Conservation (phyloP, 2,113 vertebrate genomes). For the Myotis lucifugus region DNA sequence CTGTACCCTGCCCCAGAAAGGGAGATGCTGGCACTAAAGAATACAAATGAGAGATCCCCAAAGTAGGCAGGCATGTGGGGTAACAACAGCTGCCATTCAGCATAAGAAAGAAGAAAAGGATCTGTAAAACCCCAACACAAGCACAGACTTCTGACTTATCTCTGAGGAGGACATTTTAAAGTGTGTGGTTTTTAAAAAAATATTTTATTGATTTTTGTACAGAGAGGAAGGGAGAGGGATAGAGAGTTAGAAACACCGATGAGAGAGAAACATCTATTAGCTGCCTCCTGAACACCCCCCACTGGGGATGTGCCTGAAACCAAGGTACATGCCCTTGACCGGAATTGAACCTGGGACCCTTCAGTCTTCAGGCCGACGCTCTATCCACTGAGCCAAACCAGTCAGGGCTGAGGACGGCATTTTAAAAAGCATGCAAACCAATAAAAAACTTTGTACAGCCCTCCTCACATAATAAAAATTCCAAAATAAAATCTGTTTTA, state of each 20-base stretch:
- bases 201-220: too few species aligned
- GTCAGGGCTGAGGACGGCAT: neutral
- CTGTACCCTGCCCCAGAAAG: neutral
- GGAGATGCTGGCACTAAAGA: neutral
- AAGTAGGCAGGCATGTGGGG: neutral
- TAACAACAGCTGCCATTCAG: neutral
- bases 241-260: too few species aligned
- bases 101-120: neutral
- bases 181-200: too few species aligned
- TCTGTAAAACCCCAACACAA: too few species aligned
- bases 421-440: neutral
- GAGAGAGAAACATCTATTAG: too few species aligned
- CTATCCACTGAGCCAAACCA: too few species aligned
- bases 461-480: neutral
- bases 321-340: too few species aligned
- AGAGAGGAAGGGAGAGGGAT: too few species aligned
- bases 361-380: too few species aligned
- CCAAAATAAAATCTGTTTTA: slow-evolving; percentile 4
- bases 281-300: too few species aligned
- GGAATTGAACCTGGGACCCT: too few species aligned
- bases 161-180: neutral
- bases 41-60: neutral
- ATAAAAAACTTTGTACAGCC: neutral
- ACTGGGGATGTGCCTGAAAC: too few species aligned
- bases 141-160: neutral